Evolutionary conservation across 2,888 invertebrate genomes (phyloP).

Genomic region (Xestia rhomboidea): DNA sequence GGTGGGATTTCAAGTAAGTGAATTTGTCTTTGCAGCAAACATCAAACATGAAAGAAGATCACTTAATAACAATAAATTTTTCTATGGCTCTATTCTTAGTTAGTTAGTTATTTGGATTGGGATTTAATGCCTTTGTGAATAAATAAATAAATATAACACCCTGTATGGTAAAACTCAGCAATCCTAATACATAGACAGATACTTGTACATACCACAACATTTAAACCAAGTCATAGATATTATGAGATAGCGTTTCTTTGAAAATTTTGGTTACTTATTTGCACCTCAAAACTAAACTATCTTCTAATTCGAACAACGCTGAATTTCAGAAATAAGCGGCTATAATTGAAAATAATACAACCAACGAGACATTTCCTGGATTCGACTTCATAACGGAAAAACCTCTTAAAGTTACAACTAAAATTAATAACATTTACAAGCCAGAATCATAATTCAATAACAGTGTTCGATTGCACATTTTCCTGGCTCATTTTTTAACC

Average conservation of each 20-base stretch:
- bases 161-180: background rate
- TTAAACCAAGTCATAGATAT: background rate
- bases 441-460: constrained; percentile 65
- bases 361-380: constrained; percentile 19
- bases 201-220: background rate
- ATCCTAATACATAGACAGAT: background rate
- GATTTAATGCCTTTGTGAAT: no score
- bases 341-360: constrained; percentile 25
- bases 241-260: background rate
- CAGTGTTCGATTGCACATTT: constrained; percentile 66
- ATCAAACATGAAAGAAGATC: background rate
- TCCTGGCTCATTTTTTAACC: constrained; percentile 77
- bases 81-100: background rate
- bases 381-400: constrained; percentile 38
- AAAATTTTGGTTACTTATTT: background rate
- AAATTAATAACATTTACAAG: constrained; percentile 58
- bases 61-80: background rate
- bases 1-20: background rate
- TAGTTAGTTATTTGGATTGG: no score
- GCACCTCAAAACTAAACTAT: background rate
- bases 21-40: background rate
- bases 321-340: background rate
- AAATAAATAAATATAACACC: background rate
- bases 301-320: background rate
- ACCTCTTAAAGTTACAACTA: constrained; percentile 34